Conservation (phyloP, 2,113 vertebrate genomes). For the Hemiprocne comata region DNA sequence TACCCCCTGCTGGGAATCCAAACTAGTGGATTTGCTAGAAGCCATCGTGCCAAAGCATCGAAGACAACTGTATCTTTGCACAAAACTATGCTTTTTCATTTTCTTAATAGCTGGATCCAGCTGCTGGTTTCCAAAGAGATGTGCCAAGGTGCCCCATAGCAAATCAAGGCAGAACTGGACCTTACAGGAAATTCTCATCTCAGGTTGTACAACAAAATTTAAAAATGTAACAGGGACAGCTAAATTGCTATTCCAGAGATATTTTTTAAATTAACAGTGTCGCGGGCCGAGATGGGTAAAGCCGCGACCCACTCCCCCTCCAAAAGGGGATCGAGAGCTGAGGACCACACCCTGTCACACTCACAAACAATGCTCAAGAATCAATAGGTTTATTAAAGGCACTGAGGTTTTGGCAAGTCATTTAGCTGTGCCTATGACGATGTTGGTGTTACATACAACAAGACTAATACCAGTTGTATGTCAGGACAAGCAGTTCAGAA, state of each 20-base stretch:
- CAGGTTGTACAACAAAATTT: not conserved
- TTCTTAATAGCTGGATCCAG: not conserved
- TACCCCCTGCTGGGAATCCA: not conserved
- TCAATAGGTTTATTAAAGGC: no score
- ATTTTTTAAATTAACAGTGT: not conserved
- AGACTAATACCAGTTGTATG: not conserved
- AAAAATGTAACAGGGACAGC: not conserved
- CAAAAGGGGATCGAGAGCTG: no score
- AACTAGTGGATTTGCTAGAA: not conserved
- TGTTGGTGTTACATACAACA: not conserved
- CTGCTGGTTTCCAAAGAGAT: not conserved
- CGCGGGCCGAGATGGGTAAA: no score
- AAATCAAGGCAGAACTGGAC: not conserved
- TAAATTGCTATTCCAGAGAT: not conserved
- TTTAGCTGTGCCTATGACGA: not conserved
- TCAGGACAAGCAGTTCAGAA: not conserved
- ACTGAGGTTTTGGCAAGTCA: no score
- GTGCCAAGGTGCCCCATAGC: not conserved
- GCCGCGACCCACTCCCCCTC: no score
- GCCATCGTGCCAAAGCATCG: not conserved
- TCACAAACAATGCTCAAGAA: no score
- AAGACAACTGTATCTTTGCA: not conserved
- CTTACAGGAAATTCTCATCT: not conserved
- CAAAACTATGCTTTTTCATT: not conserved
- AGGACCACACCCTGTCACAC: no score